These are phyloP conservation scores for Stictocephala bisonia DNA, from an alignment of 2,888 invertebrate species.

Conservation along the genomic window DNA sequence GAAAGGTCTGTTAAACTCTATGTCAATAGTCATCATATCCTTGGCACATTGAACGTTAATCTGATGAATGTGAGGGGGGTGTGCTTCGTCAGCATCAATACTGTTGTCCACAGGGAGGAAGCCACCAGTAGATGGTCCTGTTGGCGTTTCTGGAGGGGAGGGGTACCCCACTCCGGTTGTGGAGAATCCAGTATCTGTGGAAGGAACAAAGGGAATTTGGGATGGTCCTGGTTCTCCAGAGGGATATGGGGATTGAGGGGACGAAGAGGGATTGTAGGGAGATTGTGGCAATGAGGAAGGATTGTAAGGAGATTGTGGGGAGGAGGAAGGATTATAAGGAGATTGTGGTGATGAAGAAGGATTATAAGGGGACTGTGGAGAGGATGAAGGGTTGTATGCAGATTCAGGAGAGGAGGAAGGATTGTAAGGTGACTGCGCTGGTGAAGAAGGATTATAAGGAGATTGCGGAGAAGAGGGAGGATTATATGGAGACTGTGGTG, in stretches of 20 bases:
- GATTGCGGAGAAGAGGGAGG: background rate
- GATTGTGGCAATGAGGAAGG: slow-evolving; percentile 5
- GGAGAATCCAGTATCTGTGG: background rate
- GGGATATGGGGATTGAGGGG: background rate
- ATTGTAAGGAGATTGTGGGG: background rate
- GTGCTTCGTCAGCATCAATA: slow-evolving; percentile 60
- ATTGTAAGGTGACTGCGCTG: background rate
- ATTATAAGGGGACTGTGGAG: background rate
- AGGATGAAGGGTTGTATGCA: background rate
- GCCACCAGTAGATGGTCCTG: slow-evolving; percentile 49
- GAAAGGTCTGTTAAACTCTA: slow-evolving; percentile 81
- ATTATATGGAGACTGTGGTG: background rate
- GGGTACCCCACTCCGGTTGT: background rate
- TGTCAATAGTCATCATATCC: slow-evolving; percentile 84
- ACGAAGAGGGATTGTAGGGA: slow-evolving; percentile 5
- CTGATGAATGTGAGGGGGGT: slow-evolving; percentile 80
- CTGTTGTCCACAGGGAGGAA: slow-evolving; percentile 45
- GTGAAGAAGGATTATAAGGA: background rate
- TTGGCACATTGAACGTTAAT: slow-evolving; percentile 83
- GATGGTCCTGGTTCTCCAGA: slow-evolving; percentile 14
- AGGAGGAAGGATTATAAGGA: slow-evolving; percentile 6
- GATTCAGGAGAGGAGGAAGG: background rate
- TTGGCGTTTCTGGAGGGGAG: background rate
- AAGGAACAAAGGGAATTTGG: slow-evolving; percentile 5
- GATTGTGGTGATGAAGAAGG: slow-evolving; percentile 11